A percentile compares a stretch with the other conserved stretches of the same genome.
Conservation (phyloP, 2,797 vertebrate species). For the Esox lucius region DNA sequence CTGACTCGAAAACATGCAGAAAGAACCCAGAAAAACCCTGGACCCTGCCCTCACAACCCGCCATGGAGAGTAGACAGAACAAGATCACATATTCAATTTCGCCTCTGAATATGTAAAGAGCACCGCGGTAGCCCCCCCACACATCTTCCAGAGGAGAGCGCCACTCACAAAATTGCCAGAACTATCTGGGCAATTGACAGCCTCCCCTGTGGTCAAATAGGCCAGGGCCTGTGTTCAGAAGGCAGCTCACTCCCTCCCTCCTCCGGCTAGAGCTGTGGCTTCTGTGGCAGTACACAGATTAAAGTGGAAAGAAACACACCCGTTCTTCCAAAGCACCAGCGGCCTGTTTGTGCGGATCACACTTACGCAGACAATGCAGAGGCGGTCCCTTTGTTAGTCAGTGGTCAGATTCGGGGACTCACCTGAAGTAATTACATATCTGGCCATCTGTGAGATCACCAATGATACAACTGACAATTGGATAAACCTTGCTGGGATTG, state of each 20-base stretch:
- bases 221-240: slow-evolving; percentile 52
- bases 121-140: slow-evolving; percentile 25
- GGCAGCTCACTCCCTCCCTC: slow-evolving; percentile 10
- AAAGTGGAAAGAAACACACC: slow-evolving; percentile 37
- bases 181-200: slow-evolving; percentile 81
- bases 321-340: slow-evolving; percentile 9
- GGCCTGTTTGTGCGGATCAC: slow-evolving; percentile 22
- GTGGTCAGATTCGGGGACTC: neutral
- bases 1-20: slow-evolving; percentile 64
- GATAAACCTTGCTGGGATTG: neutral
- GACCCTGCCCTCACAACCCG: slow-evolving; percentile 49
- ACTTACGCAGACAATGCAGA: slow-evolving; percentile 17
- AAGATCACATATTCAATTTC: slow-evolving; percentile 55
- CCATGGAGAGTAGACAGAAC: slow-evolving; percentile 52
- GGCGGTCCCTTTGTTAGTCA: slow-evolving; percentile 21
- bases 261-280: slow-evolving; percentile 23
- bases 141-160: slow-evolving; percentile 19
- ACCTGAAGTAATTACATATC: too few species aligned
- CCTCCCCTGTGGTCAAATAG: slow-evolving; percentile 77
- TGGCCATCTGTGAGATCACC: neutral
- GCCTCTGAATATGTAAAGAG: slow-evolving; percentile 75
- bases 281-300: slow-evolving; percentile 33
- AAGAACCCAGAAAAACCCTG: slow-evolving; percentile 31
- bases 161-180: slow-evolving; percentile 73
- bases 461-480: neutral